Evolutionary conservation across 1,140 invertebrate genomes (phyloP).

Genomic region (Leguminivora glycinivorella): DNA sequence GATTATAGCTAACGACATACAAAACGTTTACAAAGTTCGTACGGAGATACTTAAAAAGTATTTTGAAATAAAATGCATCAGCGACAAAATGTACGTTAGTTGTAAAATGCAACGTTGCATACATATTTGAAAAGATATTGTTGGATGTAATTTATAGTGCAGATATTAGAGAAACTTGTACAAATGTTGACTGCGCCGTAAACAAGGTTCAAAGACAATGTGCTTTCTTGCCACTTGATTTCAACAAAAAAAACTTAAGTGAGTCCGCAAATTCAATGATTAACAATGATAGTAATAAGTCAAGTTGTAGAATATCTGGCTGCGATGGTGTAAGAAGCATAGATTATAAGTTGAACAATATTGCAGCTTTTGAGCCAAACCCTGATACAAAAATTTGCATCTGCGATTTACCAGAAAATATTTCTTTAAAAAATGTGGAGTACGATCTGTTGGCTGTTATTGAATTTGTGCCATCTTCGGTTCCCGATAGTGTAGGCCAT

Average conservation of each 20-base stretch:
- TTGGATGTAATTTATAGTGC: constrained; percentile 1
- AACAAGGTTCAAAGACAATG: constrained; percentile 21
- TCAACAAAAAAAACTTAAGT: constrained; percentile 7
- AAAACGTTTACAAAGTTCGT: constrained; percentile 16
- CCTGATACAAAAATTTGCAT: constrained; percentile 3
- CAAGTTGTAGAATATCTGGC: not conserved
- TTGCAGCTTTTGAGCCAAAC: constrained; percentile 13
- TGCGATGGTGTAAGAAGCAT: constrained; percentile 16
- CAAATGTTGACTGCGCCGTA: constrained; percentile 11
- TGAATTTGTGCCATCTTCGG: constrained; percentile 11
- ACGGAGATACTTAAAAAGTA: not conserved
- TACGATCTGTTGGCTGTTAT: constrained; percentile 11
- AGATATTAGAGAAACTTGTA: constrained; percentile 15
- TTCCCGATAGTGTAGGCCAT: not conserved
- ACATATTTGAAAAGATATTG: constrained; percentile 18
- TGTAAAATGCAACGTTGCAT: constrained; percentile 21
- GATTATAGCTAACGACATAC: not conserved
- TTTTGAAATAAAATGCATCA: not conserved
- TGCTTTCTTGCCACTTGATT: constrained; percentile 26
- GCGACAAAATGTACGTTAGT: not conserved
- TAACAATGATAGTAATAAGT: constrained; percentile 14
- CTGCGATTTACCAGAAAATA: not conserved
- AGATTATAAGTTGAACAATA: not conserved
- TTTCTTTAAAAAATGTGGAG: not conserved
- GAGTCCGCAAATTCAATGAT: constrained; percentile 20